Percentiles rank a stretch among this genome's conserved stretches.
phyloP scores from a whole-genome alignment of 92 coral and sea anemone genomes.

The Porites divaricata region DNA sequence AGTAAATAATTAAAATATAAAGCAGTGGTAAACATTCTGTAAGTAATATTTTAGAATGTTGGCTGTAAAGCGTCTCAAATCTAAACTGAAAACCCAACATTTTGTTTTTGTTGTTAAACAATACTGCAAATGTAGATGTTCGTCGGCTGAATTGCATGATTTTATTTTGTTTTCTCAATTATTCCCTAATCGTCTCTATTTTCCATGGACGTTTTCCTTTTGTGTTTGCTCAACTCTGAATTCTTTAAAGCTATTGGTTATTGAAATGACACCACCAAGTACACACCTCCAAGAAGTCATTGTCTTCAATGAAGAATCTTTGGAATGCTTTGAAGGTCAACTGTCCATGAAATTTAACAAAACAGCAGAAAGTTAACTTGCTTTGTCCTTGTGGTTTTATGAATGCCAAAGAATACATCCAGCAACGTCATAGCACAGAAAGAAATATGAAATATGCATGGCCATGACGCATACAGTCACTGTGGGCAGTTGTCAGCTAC shows the following conservation, averaged over 20 bases:
- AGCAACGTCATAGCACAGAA: neutral
- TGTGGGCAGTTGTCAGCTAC: too few species aligned
- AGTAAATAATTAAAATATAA: too few species aligned
- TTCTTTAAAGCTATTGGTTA: constrained; percentile 39
- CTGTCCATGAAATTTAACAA: neutral
- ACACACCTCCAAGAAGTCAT: constrained; percentile 45
- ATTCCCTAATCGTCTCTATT: neutral
- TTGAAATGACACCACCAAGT: constrained; percentile 44
- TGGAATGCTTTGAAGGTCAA: constrained; percentile 8
- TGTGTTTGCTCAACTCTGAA: neutral
- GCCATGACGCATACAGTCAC: too few species aligned
- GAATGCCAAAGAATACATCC: neutral
- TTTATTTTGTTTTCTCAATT: neutral
- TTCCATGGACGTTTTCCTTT: neutral
- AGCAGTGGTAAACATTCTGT: too few species aligned
- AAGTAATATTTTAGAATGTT: neutral
- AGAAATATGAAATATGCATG: constrained; percentile 4
- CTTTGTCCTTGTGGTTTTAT: neutral
- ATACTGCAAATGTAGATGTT: neutral
- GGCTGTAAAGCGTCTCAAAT: neutral
- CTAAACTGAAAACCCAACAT: neutral
- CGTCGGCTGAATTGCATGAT: constrained; percentile 5
- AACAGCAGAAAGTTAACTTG: neutral
- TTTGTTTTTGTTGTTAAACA: neutral
- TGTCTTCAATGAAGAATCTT: neutral